Evolutionary conservation across 2,888 invertebrate genomes (phyloP), one percentile per base, ranked within the genome.

Genomic region (Athalia cordata): DNA sequence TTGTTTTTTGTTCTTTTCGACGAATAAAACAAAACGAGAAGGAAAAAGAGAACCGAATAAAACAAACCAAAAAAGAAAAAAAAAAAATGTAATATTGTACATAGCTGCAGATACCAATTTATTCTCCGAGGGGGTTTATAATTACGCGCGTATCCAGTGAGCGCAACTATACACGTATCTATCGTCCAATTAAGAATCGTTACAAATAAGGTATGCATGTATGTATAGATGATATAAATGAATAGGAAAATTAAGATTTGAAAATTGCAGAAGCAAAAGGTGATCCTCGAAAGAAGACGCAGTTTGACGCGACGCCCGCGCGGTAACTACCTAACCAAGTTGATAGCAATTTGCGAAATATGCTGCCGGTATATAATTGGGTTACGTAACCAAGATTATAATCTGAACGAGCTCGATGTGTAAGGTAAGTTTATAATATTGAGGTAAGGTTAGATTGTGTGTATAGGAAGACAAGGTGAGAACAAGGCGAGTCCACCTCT

Each of bases 331-430:
- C 29, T 29, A 29, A 29, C 29, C 29, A 29, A 29, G 29, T 80
- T 84, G 81, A 82, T 80, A 80, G 81, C 83, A 84, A 84, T 80
- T 81, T 79, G 78, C 74, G 74, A 81, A 81, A 81, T 62, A 62
- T 66, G 72, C 11, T 66, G 78, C 29, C 29, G 29, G 29, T 29
- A 29, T 29, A 75, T 83, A 87, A 87, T 87, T 85, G 84, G 84
- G 83, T 87, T 87, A 84, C 85, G 83, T 86, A 87, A 87, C 81
- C 80, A 80, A 80, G 83, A 85, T 83, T 82, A 81, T 82, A 84
- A 83, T 82, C 81, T 75, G 49, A 61, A 75, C 75, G 75, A 29
- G 29, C 29, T 29, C 50, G 50, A 72, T 43, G 59, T 4, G 61
- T 29, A 52, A 61, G 61, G 61, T 5, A 47, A 74, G 74, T 47